These are phyloP conservation scores for Ashinkailepas kermadecensis DNA, from an alignment of 2,888 invertebrate species.

Conservation along the genomic window DNA sequence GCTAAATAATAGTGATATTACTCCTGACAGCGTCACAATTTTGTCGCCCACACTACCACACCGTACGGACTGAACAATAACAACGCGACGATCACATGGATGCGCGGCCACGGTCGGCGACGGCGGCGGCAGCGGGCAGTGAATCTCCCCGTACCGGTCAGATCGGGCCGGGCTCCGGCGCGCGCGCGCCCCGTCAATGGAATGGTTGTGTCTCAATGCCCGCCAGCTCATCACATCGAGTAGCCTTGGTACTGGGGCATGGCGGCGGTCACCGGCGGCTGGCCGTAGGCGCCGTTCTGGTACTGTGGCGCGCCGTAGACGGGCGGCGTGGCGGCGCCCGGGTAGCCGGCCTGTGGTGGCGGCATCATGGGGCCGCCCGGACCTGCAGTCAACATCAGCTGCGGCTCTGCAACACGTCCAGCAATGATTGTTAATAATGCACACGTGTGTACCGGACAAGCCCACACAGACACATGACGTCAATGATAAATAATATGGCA, in stretches of 20 bases:
- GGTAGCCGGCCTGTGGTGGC: constrained; percentile 9
- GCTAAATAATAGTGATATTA: constrained; percentile 21
- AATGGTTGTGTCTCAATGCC: not conserved
- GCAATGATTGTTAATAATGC: no score
- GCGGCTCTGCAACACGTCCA: constrained; percentile 63
- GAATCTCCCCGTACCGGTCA: not conserved
- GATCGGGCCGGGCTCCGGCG: not conserved
- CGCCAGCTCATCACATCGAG: not conserved
- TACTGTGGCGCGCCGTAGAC: constrained; percentile 24
- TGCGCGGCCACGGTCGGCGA: not conserved
- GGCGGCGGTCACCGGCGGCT: constrained; percentile 12
- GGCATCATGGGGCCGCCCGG: constrained; percentile 48
- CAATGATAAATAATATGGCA: not conserved
- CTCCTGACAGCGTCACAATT: constrained; percentile 9
- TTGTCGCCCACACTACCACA: not conserved
- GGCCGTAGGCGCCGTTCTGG: constrained; percentile 27
- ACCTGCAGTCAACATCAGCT: constrained; percentile 93
- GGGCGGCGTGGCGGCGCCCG: constrained; percentile 23
- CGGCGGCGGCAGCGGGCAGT: constrained; percentile 11
- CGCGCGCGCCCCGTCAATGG: not conserved
- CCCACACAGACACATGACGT: no score
- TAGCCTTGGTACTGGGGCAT: constrained; percentile 19
- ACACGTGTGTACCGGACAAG: no score
- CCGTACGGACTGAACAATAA: constrained; percentile 13
- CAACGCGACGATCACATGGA: constrained; percentile 19